A percentile compares a stretch with the other conserved stretches of the same genome.
These are phyloP conservation scores for Trematomus bernacchii DNA, from an alignment of 2,797 vertebrate species.

Conservation along the genomic window DNA sequence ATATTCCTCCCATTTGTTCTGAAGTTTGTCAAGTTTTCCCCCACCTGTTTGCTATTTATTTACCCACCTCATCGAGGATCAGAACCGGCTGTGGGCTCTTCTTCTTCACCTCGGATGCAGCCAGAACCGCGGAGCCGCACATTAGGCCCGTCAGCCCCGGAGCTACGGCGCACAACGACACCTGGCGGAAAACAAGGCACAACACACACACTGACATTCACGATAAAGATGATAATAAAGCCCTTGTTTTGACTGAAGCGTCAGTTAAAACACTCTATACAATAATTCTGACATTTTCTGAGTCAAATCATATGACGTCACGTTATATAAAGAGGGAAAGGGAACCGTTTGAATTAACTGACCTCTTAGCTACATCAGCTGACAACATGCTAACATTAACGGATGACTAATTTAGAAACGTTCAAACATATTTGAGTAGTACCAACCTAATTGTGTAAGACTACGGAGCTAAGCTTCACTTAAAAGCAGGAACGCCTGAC, in stretches of 20 bases:
- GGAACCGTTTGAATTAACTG: neutral
- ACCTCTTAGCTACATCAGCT: slow-evolving; percentile 21
- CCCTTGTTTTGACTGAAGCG: fast-evolving
- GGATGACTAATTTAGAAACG: neutral
- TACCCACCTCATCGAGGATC: slow-evolving; percentile 88
- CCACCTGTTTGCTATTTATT: neutral
- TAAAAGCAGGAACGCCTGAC: fast-evolving
- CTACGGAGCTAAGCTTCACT: fast-evolving
- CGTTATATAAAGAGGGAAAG: neutral
- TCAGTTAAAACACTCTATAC: neutral
- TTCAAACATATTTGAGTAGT: neutral
- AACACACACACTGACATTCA: slow-evolving; percentile 4
- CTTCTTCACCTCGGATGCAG: slow-evolving; percentile 84
- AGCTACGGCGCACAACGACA: slow-evolving; percentile 82
- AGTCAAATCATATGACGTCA: fast-evolving
- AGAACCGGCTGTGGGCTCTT: slow-evolving; percentile 67
- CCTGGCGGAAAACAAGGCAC: slow-evolving; percentile 72
- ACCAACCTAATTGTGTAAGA: fast-evolving
- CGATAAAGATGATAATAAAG: neutral
- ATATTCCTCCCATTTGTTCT: no score
- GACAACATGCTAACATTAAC: slow-evolving; percentile 54
- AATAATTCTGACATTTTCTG: fast-evolving
- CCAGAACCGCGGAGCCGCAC: slow-evolving; percentile 83
- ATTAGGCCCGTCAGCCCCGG: slow-evolving; percentile 84
- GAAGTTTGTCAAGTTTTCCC: no score